phyloP scores from a whole-genome alignment of 1,140 invertebrate genomes.

The Arctopsyche grandis region DNA sequence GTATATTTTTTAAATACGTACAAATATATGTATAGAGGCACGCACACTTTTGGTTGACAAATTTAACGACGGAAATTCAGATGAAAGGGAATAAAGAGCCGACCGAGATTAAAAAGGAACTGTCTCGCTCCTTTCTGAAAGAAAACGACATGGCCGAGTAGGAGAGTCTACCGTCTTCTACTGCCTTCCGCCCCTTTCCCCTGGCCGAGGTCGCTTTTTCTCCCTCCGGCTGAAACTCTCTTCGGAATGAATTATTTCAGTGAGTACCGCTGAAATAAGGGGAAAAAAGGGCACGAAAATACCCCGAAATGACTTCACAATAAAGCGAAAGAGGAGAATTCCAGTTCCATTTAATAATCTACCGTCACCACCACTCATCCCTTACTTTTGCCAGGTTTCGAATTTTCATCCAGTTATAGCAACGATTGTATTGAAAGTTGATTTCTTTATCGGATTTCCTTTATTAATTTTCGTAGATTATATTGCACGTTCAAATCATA shows the following conservation, averaged over 20 bases:
- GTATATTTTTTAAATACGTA: conserved; percentile 41
- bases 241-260: conserved; percentile 49
- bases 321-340: conserved; percentile 45
- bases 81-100: conserved; percentile 42
- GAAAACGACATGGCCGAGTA: conserved; percentile 19
- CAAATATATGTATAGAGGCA: conserved; percentile 17
- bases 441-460: not conserved
- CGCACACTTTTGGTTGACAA: conserved; percentile 46
- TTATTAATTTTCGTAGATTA: too few relatives aligned
- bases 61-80: conserved; percentile 50
- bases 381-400: not conserved
- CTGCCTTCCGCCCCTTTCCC: not conserved
- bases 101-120: conserved; percentile 51
- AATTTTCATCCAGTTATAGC: not conserved
- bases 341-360: conserved; percentile 47
- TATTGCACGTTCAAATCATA: too few relatives aligned
- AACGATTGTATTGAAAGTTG: not conserved
- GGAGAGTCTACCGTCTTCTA: not conserved
- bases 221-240: conserved; percentile 10
- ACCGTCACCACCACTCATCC: not conserved
- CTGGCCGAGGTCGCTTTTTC: conserved; percentile 11
- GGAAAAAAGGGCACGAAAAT: conserved; percentile 35
- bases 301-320: conserved; percentile 42
- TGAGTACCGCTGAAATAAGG: conserved; percentile 17
- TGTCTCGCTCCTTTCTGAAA: conserved; percentile 26